Percentiles rank a stretch among this genome's conserved stretches.
phyloP scores from a whole-genome alignment of 2,888 invertebrate genomes.

The Lycocerus yunnanus region DNA sequence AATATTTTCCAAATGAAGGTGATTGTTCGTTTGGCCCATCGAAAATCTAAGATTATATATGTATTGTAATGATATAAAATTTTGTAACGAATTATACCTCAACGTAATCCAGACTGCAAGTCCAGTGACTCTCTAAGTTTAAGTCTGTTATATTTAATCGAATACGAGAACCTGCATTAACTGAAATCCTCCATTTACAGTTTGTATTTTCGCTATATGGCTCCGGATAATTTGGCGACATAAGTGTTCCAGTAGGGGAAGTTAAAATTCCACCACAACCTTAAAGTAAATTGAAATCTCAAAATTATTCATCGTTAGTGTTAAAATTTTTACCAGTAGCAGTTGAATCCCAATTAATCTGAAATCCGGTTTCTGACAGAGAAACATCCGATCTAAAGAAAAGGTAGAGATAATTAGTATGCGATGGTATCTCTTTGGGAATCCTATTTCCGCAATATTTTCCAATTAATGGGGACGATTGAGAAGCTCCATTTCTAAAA shows the following conservation, averaged over 20 bases:
- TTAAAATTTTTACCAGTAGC: constrained; percentile 58
- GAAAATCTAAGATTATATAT: constrained; percentile 66
- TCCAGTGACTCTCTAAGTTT: constrained; percentile 64
- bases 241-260: constrained; percentile 71
- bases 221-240: constrained; percentile 86
- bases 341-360: constrained; percentile 69
- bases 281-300: constrained; percentile 34
- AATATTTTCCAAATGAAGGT: constrained; percentile 66
- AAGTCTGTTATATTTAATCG: constrained; percentile 71
- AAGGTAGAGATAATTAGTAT: constrained; percentile 74
- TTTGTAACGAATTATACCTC: constrained; percentile 54
- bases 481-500: constrained; percentile 77
- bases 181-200: constrained; percentile 80
- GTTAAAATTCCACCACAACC: constrained; percentile 85
- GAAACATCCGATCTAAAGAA: constrained; percentile 77
- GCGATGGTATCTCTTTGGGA: constrained; percentile 71
- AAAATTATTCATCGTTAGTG: rapidly evolving
- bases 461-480: constrained; percentile 76
- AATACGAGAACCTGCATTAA: constrained; percentile 73
- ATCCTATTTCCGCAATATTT: constrained; percentile 75
- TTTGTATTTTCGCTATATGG: constrained; percentile 71
- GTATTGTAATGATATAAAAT: too few relatives aligned
- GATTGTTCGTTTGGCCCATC: constrained; percentile 66
- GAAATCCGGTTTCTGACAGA: constrained; percentile 69
- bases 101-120: constrained; percentile 73